A percentile compares a stretch with the other conserved stretches of the same genome.
phyloP scores from a whole-genome alignment of 2,113 vertebrate species.

The Bagarius yarrelli region DNA sequence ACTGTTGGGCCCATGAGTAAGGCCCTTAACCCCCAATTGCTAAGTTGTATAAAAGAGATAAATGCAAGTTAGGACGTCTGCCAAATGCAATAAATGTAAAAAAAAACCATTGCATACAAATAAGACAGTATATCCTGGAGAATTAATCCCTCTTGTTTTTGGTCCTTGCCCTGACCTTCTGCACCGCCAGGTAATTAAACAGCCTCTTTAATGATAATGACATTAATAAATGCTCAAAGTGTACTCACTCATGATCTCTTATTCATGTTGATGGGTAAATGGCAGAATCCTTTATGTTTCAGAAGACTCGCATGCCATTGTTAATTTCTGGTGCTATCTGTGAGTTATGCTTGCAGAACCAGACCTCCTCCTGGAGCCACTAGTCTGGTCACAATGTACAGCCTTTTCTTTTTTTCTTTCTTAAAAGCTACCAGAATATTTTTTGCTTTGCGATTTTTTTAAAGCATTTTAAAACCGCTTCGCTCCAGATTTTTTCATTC shows the following conservation, averaged over 20 bases:
- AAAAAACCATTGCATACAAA: background rate
- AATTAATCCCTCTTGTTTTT: background rate
- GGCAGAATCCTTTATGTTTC: background rate
- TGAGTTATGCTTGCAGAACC: background rate
- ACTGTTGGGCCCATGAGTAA: no score
- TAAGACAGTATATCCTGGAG: background rate
- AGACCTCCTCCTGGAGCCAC: no score
- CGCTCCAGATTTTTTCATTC: no score
- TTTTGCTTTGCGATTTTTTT: no score
- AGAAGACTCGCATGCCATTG: no score
- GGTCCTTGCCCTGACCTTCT: slow-evolving; percentile 1
- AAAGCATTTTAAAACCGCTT: no score
- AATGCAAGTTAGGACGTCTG: no score
- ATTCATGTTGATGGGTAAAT: background rate
- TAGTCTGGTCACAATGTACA: background rate
- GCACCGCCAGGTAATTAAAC: background rate
- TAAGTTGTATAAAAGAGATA: no score
- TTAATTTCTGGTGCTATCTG: background rate
- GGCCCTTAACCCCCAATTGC: no score
- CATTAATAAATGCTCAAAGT: slow-evolving; percentile 1
- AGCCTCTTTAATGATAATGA: slow-evolving; percentile 4
- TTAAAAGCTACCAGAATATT: no score
- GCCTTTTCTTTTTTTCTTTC: no score
- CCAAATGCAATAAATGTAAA: background rate
- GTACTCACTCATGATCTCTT: background rate